These are phyloP conservation scores for Promerops cafer DNA, from an alignment of 2,113 vertebrate genomes.

Conservation along the genomic window DNA sequence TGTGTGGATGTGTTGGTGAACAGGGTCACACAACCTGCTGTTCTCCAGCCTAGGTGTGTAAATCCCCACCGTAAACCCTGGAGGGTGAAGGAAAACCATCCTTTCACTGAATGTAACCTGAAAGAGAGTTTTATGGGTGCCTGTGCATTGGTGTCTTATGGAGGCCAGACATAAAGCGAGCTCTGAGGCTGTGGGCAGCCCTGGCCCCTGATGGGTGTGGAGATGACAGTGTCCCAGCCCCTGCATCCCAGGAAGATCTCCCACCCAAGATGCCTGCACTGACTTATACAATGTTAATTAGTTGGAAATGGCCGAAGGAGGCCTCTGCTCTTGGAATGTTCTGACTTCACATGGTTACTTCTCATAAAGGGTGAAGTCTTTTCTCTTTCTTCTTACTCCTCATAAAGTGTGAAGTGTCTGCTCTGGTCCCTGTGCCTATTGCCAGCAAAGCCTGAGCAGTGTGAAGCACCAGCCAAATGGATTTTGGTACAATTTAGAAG, in stretches of 20 bases:
- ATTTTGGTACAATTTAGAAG: neutral
- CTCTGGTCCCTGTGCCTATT: neutral
- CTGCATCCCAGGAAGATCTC: neutral
- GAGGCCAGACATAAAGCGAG: fast-evolving
- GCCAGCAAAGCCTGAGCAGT: neutral
- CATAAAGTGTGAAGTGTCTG: neutral
- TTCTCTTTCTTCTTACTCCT: neutral
- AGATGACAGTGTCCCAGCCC: neutral
- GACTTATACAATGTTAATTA: fast-evolving
- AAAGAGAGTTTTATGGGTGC: neutral
- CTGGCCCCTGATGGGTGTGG: neutral
- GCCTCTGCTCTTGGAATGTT: neutral
- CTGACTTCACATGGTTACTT: neutral
- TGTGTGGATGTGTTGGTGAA: neutral
- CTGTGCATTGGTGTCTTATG: neutral
- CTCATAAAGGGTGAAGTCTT: neutral
- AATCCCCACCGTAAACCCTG: neutral
- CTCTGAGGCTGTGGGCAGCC: neutral
- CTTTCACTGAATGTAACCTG: neutral
- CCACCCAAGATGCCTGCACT: fast-evolving
- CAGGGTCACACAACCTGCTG: neutral
- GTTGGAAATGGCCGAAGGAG: neutral
- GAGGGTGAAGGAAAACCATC: neutral
- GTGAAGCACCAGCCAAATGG: neutral
- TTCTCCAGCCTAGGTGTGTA: neutral